Percentiles rank a stretch among this genome's conserved stretches.
Evolutionary conservation across 1,140 invertebrate species (phyloP).

Genomic region (Tribolium castaneum): DNA sequence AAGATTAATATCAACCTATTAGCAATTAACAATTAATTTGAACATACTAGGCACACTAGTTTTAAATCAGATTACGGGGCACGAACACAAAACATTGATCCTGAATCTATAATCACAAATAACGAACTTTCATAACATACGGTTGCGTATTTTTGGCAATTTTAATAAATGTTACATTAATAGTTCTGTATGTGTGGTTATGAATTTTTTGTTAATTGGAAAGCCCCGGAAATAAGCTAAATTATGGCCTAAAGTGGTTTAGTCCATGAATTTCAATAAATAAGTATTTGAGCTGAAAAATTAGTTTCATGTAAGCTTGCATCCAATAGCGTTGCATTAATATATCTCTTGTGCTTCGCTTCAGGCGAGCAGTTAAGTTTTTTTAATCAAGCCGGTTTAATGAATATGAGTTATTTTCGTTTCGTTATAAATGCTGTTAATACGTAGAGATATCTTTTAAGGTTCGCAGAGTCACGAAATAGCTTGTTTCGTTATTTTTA

Average conservation of each 20-base stretch:
- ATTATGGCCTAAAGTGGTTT: background rate
- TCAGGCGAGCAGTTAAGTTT: background rate
- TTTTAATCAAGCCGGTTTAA: background rate
- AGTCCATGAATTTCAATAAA: background rate
- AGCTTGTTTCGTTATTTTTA: conserved; percentile 11
- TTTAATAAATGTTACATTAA: no score
- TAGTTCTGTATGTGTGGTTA: no score
- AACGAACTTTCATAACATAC: no score
- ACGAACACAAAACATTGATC: background rate
- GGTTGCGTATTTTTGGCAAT: no score
- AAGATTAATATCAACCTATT: background rate
- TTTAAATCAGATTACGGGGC: background rate
- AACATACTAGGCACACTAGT: background rate
- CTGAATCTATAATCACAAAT: background rate
- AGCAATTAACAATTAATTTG: background rate
- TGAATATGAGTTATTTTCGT: background rate
- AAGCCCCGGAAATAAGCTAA: background rate
- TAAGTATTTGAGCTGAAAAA: background rate
- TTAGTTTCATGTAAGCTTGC: background rate
- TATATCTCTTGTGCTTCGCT: background rate
- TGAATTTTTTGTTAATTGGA: no score
- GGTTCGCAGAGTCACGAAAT: background rate
- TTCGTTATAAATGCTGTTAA: background rate
- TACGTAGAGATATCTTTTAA: background rate
- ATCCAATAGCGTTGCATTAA: background rate